Evolutionary conservation across 2,113 vertebrate species (phyloP).

Genomic region (Pteruthius melanotis): DNA sequence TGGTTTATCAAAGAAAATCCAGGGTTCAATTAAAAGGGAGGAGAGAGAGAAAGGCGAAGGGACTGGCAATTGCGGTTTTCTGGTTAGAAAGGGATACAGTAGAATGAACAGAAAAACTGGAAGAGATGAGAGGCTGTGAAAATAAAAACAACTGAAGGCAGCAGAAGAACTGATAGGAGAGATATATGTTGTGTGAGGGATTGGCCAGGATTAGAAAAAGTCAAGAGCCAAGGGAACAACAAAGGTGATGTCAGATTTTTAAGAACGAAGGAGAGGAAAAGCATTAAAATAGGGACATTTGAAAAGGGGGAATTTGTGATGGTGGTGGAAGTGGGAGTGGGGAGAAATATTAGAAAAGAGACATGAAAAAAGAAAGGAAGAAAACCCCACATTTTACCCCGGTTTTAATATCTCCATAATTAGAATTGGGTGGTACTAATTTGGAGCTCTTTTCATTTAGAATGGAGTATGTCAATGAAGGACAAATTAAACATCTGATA

Average conservation of each 20-base stretch:
- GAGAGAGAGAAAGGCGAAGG: neutral
- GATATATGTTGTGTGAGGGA: neutral
- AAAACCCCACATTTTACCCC: neutral
- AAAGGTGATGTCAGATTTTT: neutral
- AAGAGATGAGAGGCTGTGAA: neutral
- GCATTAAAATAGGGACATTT: neutral
- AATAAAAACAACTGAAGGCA: neutral
- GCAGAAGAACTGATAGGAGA: neutral
- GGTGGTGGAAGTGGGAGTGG: neutral
- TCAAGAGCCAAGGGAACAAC: neutral
- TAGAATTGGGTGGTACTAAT: neutral
- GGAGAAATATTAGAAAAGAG: neutral
- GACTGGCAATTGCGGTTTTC: neutral
- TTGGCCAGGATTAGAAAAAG: neutral
- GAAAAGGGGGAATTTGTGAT: neutral
- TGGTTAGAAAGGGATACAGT: neutral
- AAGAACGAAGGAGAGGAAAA: neutral
- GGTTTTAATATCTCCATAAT: neutral
- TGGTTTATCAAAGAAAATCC: neutral
- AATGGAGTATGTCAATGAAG: neutral
- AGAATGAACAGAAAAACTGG: neutral
- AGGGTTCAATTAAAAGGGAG: neutral
- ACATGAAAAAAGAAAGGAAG: neutral
- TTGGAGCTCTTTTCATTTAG: neutral
- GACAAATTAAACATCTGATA: constrained; percentile 45